These are phyloP conservation scores for Phoenicopterus ruber DNA, from an alignment of 2,113 vertebrate genomes.

Conservation along the genomic window DNA sequence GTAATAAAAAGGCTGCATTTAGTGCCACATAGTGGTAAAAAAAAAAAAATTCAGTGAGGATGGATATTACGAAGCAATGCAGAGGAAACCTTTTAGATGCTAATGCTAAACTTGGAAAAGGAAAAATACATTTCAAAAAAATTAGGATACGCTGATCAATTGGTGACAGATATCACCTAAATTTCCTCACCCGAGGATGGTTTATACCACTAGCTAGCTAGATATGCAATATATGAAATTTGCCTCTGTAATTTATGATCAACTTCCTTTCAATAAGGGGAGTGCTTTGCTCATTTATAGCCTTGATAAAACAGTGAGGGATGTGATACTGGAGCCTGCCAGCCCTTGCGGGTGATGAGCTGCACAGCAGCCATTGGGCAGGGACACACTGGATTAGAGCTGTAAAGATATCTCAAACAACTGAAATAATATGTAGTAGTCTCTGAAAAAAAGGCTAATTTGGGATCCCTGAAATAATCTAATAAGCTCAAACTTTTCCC, in stretches of 20 bases:
- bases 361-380: background rate
- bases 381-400: background rate
- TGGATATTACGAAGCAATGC: background rate
- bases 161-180: background rate
- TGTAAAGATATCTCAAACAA: background rate
- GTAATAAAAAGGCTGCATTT: background rate
- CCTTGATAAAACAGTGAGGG: background rate
- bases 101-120: background rate
- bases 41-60: background rate
- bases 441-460: background rate
- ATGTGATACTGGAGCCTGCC: background rate
- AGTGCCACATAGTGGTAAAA: conserved; percentile 42
- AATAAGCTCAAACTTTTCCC: background rate
- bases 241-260: background rate
- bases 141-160: background rate
- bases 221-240: background rate
- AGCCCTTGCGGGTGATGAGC: background rate
- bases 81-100: background rate
- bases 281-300: background rate
- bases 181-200: background rate
- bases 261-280: background rate
- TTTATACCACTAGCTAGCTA: background rate
- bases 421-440: background rate
- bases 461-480: background rate
- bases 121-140: background rate